These are phyloP conservation scores for Oreochromis spilurus DNA, from an alignment of 2,113 vertebrate species.

Conservation along the genomic window DNA sequence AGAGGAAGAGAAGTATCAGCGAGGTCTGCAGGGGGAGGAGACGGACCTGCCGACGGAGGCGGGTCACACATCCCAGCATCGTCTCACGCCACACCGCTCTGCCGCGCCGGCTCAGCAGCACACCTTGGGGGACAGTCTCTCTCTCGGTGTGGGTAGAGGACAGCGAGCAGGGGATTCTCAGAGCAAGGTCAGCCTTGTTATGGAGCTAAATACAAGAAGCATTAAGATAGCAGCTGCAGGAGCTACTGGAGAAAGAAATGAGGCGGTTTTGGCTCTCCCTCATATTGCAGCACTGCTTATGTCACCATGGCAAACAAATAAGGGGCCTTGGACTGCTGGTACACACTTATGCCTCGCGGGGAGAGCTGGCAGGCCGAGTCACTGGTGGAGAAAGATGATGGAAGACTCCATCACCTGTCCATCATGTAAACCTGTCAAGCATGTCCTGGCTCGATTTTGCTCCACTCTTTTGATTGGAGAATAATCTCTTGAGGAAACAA, in stretches of 20 bases:
- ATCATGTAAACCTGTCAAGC: slow-evolving; percentile 53
- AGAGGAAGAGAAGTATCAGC: slow-evolving; percentile 89
- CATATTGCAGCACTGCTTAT: slow-evolving; percentile 79
- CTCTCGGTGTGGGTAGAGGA: slow-evolving; percentile 8
- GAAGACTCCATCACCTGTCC: slow-evolving; percentile 69
- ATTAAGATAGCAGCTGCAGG: slow-evolving; percentile 41
- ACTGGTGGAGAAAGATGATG: slow-evolving; percentile 48
- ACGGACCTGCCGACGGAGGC: slow-evolving; percentile 88
- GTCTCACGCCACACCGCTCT: slow-evolving; percentile 59
- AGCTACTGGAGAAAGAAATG: slow-evolving; percentile 66
- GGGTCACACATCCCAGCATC: slow-evolving; percentile 80
- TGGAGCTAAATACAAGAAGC: slow-evolving; percentile 13
- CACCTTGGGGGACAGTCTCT: slow-evolving; percentile 52
- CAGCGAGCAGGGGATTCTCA: not conserved
- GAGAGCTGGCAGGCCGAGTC: slow-evolving; percentile 56
- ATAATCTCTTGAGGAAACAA: slow-evolving; percentile 40
- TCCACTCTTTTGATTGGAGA: slow-evolving; percentile 47
- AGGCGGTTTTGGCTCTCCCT: slow-evolving; percentile 66
- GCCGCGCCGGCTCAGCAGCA: slow-evolving; percentile 53
- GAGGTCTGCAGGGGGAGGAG: slow-evolving; percentile 92
- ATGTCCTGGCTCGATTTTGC: slow-evolving; percentile 20
- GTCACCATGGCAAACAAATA: slow-evolving; percentile 95
- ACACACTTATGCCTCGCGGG: slow-evolving; percentile 46
- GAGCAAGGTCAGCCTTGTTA: slow-evolving; percentile 16
- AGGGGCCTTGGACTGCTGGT: slow-evolving; percentile 53